Evolutionary conservation across 2,113 vertebrate species (phyloP).

Genomic region (Microtus pennsylvanicus): DNA sequence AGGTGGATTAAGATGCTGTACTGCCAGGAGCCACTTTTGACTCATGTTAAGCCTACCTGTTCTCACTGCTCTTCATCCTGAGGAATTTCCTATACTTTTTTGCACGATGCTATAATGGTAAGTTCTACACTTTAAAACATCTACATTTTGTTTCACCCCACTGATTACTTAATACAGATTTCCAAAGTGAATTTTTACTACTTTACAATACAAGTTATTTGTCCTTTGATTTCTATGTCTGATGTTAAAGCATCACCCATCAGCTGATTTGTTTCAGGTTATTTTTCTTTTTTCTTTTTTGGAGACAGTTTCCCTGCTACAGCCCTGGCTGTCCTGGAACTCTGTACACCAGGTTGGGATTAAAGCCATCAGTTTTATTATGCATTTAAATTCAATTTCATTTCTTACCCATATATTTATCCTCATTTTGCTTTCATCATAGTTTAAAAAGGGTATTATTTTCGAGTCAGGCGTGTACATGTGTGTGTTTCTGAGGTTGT

Average conservation of each 20-base stretch:
- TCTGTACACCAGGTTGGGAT: neutral
- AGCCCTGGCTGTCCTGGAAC: neutral
- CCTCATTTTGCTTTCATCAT: neutral
- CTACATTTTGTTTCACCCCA: neutral
- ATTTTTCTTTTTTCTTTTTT: neutral
- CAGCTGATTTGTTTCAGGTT: neutral
- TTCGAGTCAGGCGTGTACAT: neutral
- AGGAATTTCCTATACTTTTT: neutral
- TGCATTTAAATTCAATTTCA: neutral
- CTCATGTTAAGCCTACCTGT: too few relatives aligned
- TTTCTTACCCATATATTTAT: neutral
- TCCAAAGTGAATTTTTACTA: neutral
- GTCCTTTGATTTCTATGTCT: neutral
- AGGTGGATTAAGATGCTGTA: neutral
- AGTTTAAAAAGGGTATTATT: neutral
- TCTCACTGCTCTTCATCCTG: neutral
- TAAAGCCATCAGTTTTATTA: neutral
- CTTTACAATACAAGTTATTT: neutral
- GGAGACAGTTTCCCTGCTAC: neutral
- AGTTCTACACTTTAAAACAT: neutral
- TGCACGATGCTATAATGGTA: neutral
- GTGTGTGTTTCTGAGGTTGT: neutral
- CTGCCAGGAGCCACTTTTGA: neutral
- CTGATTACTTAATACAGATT: neutral
- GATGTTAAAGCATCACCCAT: neutral